A percentile compares a stretch with the other conserved stretches of the same genome.
Conservation (phyloP, 2,888 invertebrate genomes). For the Antitype chi region DNA sequence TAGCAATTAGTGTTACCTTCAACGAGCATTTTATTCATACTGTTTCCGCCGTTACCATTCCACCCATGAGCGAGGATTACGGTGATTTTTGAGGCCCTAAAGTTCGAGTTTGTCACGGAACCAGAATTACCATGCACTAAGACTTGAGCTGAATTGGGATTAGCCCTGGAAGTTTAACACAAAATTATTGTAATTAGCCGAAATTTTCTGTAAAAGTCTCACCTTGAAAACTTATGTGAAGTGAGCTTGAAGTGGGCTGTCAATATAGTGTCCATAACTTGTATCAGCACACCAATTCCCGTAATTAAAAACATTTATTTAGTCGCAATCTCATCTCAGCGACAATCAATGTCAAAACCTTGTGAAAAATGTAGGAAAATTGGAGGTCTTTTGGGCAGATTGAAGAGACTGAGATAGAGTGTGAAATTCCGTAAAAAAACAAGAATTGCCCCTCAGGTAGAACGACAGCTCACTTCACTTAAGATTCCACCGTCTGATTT, state of each 20-base stretch:
- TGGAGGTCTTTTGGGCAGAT: too few species aligned
- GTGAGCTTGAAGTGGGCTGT: not conserved
- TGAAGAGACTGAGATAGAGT: too few species aligned
- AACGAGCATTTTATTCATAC: slow-evolving; percentile 73
- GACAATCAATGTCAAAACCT: too few species aligned
- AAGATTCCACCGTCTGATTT: too few species aligned
- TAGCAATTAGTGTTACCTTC: slow-evolving; percentile 69
- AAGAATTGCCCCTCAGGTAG: too few species aligned
- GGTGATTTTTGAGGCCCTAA: slow-evolving; percentile 69
- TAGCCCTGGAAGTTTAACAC: slow-evolving; percentile 68
- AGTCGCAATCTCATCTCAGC: too few species aligned
- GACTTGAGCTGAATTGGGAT: slow-evolving; percentile 70
- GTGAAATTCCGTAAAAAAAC: too few species aligned
- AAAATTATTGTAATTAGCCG: not conserved
- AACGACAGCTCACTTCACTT: too few species aligned
- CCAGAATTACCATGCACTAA: slow-evolving; percentile 63
- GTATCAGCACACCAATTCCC: too few species aligned
- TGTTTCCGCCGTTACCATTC: slow-evolving; percentile 77
- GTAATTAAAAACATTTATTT: too few species aligned
- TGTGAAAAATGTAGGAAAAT: too few species aligned
- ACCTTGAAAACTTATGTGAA: not conserved
- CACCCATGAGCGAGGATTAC: slow-evolving; percentile 82
- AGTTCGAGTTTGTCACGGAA: slow-evolving; percentile 72
- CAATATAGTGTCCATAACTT: not conserved
- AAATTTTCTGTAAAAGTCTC: not conserved